phyloP scores from a whole-genome alignment of 2,113 vertebrate species.

The Siniperca chuatsi region DNA sequence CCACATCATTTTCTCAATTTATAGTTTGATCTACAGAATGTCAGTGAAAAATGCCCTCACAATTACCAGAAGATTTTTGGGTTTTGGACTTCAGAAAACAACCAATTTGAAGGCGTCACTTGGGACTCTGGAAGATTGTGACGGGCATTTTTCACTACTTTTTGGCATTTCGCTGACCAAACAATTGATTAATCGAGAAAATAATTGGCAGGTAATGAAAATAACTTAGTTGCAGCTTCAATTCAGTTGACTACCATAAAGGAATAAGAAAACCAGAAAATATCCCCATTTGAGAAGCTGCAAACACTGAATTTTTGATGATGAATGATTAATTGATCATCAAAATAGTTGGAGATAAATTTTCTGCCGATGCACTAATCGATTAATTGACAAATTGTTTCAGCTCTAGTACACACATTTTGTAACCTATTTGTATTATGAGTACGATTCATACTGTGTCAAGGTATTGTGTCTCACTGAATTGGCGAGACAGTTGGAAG shows the following conservation, averaged over 20 bases:
- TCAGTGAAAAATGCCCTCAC: no score
- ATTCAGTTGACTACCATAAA: neutral
- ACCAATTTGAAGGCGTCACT: neutral
- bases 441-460: neutral
- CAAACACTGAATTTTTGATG: neutral
- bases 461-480: neutral
- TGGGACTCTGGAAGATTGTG: neutral
- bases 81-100: neutral
- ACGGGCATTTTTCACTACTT: no score
- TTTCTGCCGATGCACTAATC: neutral
- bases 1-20: no score
- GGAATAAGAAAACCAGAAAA: neutral
- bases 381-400: neutral
- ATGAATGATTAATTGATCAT: neutral
- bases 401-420: neutral
- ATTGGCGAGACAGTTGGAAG: conserved; percentile 30
- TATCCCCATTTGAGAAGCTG: neutral
- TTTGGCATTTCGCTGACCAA: neutral
- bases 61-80: neutral
- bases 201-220: neutral
- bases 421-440: neutral
- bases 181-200: neutral
- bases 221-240: neutral
- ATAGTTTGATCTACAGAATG: no score
- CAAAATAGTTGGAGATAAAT: neutral